Evolutionary conservation across 2,797 vertebrate species (phyloP), one percentile per base, ranked within the genome.

Genomic region (Sebastes baramenuke): DNA sequence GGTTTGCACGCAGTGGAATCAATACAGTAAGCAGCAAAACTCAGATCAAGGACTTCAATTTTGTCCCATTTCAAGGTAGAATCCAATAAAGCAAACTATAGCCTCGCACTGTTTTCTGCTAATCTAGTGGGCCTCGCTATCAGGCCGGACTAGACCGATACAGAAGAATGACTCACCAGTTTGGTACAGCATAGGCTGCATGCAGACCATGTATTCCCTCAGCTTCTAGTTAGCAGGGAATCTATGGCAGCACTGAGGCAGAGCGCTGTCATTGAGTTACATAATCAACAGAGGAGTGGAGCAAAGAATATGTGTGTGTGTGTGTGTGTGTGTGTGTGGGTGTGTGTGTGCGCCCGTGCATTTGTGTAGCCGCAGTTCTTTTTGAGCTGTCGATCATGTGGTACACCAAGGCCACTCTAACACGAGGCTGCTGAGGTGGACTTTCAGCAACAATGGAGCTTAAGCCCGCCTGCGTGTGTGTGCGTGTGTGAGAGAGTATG

Each of bases 191-290:
- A 78, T 80, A 82, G 88, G 68, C 91, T 90, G 88, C 88, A 91
- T 89, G 87, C 90, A 89, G 83, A 82, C 91, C 82, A 83, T 91
- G 89, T 88, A 91, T 86, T 93, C 92, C 91, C 93, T 91, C 79
- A 85, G 87, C 88, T 84, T 93, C 92, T 93, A 91, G 91, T 93
- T 94, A 94, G 91, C 90, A 85, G 85, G 85, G 92, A 92, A 91
- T 94, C 91, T 90, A 89, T 93, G 90, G 89, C 90, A 89, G 91
- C 89, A 84, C 82, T 88, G 90, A 93, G 89, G 91, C 92, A 93
- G 89, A 93, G 93, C 77, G 54, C 88, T 91, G 92, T 93, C 93
- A 91, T 93, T 90, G 92, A 92, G 87, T 95, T 94, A 93, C 92
- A 92, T 94, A 93, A 95, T 94, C 93, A 93, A 92, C 90, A 90